Base-by-base conservation (phyloP, 2,113 vertebrate genomes). In the Pteruthius melanotis region DNA sequence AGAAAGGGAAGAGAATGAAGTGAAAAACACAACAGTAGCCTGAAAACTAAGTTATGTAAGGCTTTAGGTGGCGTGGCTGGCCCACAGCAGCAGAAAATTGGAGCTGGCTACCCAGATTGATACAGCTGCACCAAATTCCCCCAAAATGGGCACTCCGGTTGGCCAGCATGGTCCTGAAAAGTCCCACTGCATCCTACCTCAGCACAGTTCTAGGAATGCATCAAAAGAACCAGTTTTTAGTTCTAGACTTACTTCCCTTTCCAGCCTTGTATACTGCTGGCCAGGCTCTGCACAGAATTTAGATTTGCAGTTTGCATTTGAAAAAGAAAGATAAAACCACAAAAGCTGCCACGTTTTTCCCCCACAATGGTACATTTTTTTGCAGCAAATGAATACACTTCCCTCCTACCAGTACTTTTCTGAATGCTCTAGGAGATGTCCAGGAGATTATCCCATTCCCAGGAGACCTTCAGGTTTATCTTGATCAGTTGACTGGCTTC, bases 31-130 rank as follows among this genome's bases (percentile, higher is more conserved):
- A 59, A 6, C 7, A 40, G 31, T 1, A 17, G 21, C 3, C n/a
- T 49, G 64, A 60, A 78, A 83, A 44, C 8, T 56, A 52, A 82
- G 26, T 2, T 13, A 12, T 0, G 1, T 21, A 14, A 39, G 12
- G 49, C 8, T 4, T 64, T 39, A 3, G 0, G 7, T 5, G 23
- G 19, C 16, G 18, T 0, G 5, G 42, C 3, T 79, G 63, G 17
- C 17, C 18, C 60, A 33, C 0, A 4, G 71, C 30, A 72, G 39
- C 23, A 64, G 66, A 8, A 89, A 57, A n/a, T 4, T 30, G 5
- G 52, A 76, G 44, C 33, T 3, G 23, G 11, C 30, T 20, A 37
- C 39, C 52, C 83, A 83, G 35, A 28, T 11, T 68, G 39, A 71
- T 15, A 31, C 75, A 89, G 47, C 27, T 35, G 17, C 35, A 33